Conservation (phyloP, 2,113 vertebrate genomes). For the Campylomormyrus numenius region DNA sequence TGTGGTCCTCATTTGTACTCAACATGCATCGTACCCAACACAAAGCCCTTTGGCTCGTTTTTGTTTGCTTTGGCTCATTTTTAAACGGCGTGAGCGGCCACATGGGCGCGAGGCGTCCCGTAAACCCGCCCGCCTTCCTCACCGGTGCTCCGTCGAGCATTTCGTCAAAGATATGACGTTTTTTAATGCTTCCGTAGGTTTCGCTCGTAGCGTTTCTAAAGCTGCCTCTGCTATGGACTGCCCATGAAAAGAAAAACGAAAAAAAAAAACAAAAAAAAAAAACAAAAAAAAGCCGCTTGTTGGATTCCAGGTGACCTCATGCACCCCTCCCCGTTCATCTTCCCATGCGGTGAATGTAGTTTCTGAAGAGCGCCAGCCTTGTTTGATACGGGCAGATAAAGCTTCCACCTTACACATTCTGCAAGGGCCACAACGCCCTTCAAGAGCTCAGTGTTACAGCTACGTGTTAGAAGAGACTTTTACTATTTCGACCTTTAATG, state of each 20-base stretch:
- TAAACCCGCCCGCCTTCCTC: background rate
- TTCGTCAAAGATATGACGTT: background rate
- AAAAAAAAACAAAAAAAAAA: background rate
- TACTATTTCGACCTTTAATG: slow-evolving; percentile 65
- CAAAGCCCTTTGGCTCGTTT: background rate
- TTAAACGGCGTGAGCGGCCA: background rate
- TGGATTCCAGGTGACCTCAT: slow-evolving; percentile 5
- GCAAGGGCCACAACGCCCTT: slow-evolving; percentile 70
- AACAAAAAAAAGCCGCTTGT: background rate
- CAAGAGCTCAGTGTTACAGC: slow-evolving; percentile 76
- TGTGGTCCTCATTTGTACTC: background rate
- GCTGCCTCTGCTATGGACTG: background rate
- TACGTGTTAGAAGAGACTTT: slow-evolving; percentile 87
- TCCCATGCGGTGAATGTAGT: slow-evolving; percentile 37
- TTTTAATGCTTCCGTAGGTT: slow-evolving; percentile 17
- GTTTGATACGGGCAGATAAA: slow-evolving; percentile 65
- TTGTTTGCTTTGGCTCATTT: background rate
- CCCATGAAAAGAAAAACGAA: background rate
- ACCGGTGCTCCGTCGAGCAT: too few species aligned
- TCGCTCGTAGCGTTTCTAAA: slow-evolving; percentile 8
- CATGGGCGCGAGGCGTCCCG: background rate
- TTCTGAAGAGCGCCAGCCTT: slow-evolving; percentile 26
- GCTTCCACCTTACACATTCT: slow-evolving; percentile 73
- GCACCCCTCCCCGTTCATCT: slow-evolving; percentile 17
- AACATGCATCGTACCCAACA: slow-evolving; percentile 2